phyloP scores from a whole-genome alignment of 1,140 invertebrate species.

The Colletes latitarsis region DNA sequence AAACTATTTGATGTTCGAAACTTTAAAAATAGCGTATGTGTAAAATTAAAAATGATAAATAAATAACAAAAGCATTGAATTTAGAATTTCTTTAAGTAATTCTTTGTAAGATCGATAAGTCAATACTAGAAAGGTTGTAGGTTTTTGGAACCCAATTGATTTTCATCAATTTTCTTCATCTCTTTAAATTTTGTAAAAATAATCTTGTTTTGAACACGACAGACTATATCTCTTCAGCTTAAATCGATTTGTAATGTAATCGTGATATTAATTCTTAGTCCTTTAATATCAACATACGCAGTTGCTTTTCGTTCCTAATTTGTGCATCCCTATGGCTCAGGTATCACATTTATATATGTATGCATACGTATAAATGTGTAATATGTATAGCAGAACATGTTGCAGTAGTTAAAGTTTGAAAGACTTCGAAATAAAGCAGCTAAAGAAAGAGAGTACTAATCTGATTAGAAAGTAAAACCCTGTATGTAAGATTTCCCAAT shows the following conservation, averaged over 20 bases:
- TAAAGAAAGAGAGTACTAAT: not conserved
- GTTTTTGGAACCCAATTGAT: not conserved
- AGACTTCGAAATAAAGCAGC: not conserved
- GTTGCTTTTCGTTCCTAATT: conserved; percentile 12
- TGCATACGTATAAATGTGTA: not conserved
- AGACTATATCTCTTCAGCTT: not conserved
- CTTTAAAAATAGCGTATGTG: too few relatives aligned
- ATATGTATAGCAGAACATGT: not conserved
- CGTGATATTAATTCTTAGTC: not conserved
- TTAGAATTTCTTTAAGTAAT: not conserved
- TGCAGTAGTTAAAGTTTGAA: conserved; percentile 14
- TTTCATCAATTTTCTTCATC: not conserved
- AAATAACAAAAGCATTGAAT: not conserved
- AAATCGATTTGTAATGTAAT: not conserved
- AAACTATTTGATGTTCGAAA: too few relatives aligned
- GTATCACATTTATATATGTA: too few relatives aligned
- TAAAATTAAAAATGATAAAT: too few relatives aligned
- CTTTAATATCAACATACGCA: not conserved
- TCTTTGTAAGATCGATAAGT: not conserved
- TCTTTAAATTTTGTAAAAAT: not conserved
- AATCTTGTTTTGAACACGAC: too few relatives aligned
- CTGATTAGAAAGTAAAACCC: not conserved
- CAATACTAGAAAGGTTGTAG: not conserved
- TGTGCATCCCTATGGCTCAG: not conserved
- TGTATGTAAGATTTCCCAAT: not conserved